Evolutionary conservation across 2,888 invertebrate species (phyloP), one percentile per base, ranked within the genome.

Genomic region (Xestia xanthographa): DNA sequence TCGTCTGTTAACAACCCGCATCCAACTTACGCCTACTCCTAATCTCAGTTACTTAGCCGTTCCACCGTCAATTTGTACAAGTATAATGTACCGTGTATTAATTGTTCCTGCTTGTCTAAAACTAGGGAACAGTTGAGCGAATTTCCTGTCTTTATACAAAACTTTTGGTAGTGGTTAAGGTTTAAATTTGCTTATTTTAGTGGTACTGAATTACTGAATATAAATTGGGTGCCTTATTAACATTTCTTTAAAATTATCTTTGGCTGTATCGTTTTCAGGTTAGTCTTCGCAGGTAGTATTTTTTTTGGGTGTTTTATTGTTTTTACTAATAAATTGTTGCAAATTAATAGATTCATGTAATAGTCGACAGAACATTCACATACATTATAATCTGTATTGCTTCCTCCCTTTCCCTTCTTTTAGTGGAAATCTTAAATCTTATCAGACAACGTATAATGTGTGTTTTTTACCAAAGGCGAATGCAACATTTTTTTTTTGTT

Each of bases 31-130:
- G 77, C 79, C 82, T 84, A 78, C 53, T 72, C 72, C 86, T 86
- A 86, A 86, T 86, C 86, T 87, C 81, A 87, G 86, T 85, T 86
- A 87, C 87, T 86, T 87, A 87, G 71, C 77, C 73, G 63, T 76
- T 74, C 75, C 43, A 68, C 75, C 83, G 85, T 85, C 86, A 85
- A 87, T 86, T 85, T 87, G 86, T 87, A 76, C 69, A 66, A 60
- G 60, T 82, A 87, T 76, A 82, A 77, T 78, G 87, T 87, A 63
- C 83, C 68, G 70, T 76, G 75, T 82, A 87, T 86, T 86, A 86
- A 86, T 86, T 85, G 77, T 70, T 76, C 50, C 66, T 26, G 72
- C 72, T 77, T 53, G 53, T 72, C 67, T 65, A 45, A 66, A 45
- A 63, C 62, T 62, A 17, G 43, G 67, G 58, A 66, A 66, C 60